These are phyloP conservation scores for Gambelia wislizenii DNA, from an alignment of 2,797 vertebrate genomes.

Conservation along the genomic window DNA sequence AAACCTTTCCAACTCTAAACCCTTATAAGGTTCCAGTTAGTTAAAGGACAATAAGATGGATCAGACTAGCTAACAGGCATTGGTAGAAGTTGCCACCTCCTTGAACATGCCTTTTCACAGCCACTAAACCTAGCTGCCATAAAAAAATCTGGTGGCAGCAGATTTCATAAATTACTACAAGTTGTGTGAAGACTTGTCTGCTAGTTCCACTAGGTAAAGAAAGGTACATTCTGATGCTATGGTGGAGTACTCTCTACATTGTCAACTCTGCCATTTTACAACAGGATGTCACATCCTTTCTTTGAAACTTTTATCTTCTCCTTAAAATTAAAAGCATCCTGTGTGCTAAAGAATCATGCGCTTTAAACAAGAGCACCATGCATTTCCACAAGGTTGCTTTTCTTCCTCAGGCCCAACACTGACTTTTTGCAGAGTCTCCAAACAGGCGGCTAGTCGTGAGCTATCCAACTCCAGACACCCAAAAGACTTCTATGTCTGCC, in stretches of 20 bases:
- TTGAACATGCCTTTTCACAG: neutral
- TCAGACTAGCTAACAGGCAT: neutral
- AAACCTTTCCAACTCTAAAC: no score
- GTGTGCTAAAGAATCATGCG: no score
- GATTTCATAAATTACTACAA: neutral
- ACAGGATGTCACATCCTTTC: neutral
- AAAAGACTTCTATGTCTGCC: neutral
- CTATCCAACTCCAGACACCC: no score
- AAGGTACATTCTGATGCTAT: no score
- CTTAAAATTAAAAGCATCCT: neutral
- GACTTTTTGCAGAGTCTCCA: neutral
- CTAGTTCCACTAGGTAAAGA: neutral
- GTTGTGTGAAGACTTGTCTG: neutral
- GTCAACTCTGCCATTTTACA: neutral
- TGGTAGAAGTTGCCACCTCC: neutral
- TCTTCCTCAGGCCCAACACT: neutral
- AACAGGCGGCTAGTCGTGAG: neutral
- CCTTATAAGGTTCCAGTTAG: neutral
- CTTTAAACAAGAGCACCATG: neutral
- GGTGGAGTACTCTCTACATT: neutral
- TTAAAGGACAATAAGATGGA: neutral
- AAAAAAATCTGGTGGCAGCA: neutral
- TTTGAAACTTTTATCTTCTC: no score
- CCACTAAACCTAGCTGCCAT: neutral
- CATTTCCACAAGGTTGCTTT: neutral